Conservation (phyloP, 2,113 vertebrate species). For the Plecturocebus donacophilus region DNA sequence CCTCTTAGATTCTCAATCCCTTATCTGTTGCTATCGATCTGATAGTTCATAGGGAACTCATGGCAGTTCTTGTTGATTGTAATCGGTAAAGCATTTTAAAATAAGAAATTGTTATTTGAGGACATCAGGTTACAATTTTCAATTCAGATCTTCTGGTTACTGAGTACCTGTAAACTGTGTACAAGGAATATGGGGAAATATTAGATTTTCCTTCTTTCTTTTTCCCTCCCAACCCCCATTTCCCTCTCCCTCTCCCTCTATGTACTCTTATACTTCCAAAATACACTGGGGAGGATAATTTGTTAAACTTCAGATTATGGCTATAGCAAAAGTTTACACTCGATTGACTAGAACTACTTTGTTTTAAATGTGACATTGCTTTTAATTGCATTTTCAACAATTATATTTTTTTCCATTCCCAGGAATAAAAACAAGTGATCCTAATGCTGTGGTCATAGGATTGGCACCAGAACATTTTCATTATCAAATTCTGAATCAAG, state of each 20-base stretch:
- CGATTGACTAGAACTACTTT: neutral
- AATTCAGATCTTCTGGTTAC: slow-evolving; percentile 41
- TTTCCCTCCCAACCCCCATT: neutral
- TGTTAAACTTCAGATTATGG: slow-evolving; percentile 17
- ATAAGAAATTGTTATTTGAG: slow-evolving; percentile 53
- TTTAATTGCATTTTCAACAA: slow-evolving; percentile 13
- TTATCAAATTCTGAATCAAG: slow-evolving; percentile 94
- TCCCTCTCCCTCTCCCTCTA: neutral
- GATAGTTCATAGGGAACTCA: neutral
- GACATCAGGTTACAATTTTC: slow-evolving; percentile 46
- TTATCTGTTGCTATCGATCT: slow-evolving; percentile 70
- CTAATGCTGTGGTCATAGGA: slow-evolving; percentile 95
- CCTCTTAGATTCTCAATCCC: slow-evolving; percentile 29
- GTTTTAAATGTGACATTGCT: slow-evolving; percentile 1
- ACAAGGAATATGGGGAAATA: slow-evolving; percentile 12
- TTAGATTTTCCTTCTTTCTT: neutral
- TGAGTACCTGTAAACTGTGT: neutral
- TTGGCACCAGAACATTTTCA: slow-evolving; percentile 95
- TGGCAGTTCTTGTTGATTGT: slow-evolving; percentile 39
- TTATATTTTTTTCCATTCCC: slow-evolving; percentile 54
- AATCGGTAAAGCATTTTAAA: slow-evolving; percentile 66
- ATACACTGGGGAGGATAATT: neutral
- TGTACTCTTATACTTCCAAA: neutral
- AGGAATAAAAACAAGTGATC: slow-evolving; percentile 92
- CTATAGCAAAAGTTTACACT: neutral